Conservation (phyloP, 2,113 vertebrate species). For the Felis chaus region DNA sequence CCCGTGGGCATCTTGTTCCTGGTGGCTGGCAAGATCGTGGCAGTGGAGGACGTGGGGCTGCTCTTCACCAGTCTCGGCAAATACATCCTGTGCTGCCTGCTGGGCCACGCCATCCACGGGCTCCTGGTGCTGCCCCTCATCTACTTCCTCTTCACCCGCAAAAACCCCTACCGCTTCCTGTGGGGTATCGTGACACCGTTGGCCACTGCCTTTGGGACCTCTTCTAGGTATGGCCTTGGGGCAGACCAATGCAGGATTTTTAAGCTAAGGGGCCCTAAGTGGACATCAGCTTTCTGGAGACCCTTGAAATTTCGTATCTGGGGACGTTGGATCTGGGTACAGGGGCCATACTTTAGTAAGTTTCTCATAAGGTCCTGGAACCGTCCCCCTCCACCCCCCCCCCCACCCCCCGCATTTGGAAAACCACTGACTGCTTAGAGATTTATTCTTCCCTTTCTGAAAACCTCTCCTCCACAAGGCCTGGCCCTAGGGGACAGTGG, state of each 20-base stretch:
- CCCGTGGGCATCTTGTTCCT: constrained; percentile 95
- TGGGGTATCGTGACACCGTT: constrained; percentile 90
- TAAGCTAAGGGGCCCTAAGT: neutral
- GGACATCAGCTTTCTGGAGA: neutral
- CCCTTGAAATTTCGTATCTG: neutral
- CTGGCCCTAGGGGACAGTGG: neutral
- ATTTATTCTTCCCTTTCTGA: neutral
- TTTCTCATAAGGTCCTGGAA: neutral
- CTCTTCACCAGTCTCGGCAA: constrained; percentile 92
- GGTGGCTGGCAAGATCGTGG: constrained; percentile 92
- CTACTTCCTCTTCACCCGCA: constrained; percentile 91
- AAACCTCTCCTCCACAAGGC: neutral
- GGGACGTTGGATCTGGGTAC: neutral
- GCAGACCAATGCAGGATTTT: fast-evolving
- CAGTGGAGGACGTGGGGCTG: constrained; percentile 87
- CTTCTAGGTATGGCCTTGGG: constrained; percentile 88
- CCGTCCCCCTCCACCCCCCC: neutral
- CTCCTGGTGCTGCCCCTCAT: constrained; percentile 89
- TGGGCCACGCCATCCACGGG: constrained; percentile 92
- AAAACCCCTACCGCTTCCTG: constrained; percentile 93
- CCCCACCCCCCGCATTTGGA: neutral
- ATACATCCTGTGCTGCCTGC: constrained; percentile 92
- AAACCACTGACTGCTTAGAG: neutral
- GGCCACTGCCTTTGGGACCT: constrained; percentile 93
- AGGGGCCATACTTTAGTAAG: neutral